Evolutionary conservation across 2,888 invertebrate species (phyloP), one percentile per base, ranked within the genome.

Genomic region (Cephus spinipes): DNA sequence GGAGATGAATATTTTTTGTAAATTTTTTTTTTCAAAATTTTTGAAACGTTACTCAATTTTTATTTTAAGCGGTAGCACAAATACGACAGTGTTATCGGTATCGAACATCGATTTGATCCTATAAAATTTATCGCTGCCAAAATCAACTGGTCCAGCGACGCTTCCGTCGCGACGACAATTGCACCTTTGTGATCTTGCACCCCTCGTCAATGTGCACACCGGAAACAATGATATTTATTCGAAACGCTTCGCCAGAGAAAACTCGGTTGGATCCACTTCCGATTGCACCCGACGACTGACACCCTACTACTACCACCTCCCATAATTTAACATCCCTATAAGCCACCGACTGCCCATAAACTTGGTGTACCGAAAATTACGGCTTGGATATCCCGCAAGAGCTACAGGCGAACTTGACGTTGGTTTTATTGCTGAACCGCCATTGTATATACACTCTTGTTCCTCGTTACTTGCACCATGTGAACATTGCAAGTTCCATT

Each of bases 291-390:
- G 32, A 55, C 36, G 68, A 36, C 73, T 75, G 73, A 36, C 75
- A 30, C 34, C 15, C 40, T 9, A 6, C 40, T 12, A 2, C 77
- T 77, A 69, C 76, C 76, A 34, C 75, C 79, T 76, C 79, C 81
- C 77, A 74, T 80, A 86, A 83, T 82, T 84, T 86, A 82, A 85
- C 82, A 82, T 77, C 83, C 83, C 79, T 80, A 78, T 81, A 80
- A 80, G 80, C 81, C 81, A 77, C 81, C 81, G 75, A 81, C 35
- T 80, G 83, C 85, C 86, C 84, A 84, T 89, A 88, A 89, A 89
- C 82, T 84, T 81, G 84, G 83, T 86, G 84, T 85, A 86, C 84
- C 87, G 87, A 87, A 87, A 88, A 88, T 89, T 87, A 88, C 86
- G 85, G 85, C 81, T 75, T 80, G 23, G 75, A 77, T 80, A 85